phyloP scores from a whole-genome alignment of 2,797 vertebrate genomes.

The Acomys russatus region DNA sequence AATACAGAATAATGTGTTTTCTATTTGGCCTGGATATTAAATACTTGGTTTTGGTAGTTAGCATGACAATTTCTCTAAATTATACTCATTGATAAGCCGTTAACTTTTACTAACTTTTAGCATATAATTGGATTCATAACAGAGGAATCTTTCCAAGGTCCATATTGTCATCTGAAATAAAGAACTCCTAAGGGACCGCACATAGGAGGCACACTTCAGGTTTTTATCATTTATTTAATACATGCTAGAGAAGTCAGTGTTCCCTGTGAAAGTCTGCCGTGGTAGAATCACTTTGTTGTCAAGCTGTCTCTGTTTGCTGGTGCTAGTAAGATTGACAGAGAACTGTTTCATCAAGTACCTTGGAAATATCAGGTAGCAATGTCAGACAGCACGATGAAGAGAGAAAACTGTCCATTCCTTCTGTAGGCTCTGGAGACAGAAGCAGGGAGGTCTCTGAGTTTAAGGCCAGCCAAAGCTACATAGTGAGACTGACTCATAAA shows the following conservation, averaged over 20 bases:
- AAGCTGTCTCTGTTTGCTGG: not conserved
- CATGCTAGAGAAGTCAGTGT: conserved; percentile 37
- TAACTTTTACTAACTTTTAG: conserved; percentile 62
- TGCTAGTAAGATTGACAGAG: not conserved
- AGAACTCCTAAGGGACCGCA: not conserved
- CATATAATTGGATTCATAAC: conserved; percentile 41
- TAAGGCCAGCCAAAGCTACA: not conserved
- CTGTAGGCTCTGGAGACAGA: not conserved
- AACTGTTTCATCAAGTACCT: not conserved
- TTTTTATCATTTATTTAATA: conserved; percentile 58
- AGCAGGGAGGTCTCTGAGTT: not conserved
- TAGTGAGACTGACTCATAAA: not conserved
- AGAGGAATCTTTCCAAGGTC: conserved; percentile 42
- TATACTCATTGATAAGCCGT: conserved; percentile 28
- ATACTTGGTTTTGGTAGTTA: conserved; percentile 57
- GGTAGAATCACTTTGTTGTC: conserved; percentile 9
- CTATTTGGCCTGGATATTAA: conserved; percentile 60
- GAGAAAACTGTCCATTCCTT: not conserved
- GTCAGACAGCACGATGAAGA: not conserved
- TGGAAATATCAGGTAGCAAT: conserved; percentile 16
- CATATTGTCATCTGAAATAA: conserved; percentile 65
- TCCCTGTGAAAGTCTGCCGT: not conserved
- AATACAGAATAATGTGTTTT: conserved; percentile 42
- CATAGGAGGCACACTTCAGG: conserved; percentile 17
- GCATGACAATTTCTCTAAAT: conserved; percentile 55